A percentile compares a stretch with the other conserved stretches of the same genome.
Evolutionary conservation across 1,140 invertebrate species (phyloP).

Genomic region (Galleria mellonella): DNA sequence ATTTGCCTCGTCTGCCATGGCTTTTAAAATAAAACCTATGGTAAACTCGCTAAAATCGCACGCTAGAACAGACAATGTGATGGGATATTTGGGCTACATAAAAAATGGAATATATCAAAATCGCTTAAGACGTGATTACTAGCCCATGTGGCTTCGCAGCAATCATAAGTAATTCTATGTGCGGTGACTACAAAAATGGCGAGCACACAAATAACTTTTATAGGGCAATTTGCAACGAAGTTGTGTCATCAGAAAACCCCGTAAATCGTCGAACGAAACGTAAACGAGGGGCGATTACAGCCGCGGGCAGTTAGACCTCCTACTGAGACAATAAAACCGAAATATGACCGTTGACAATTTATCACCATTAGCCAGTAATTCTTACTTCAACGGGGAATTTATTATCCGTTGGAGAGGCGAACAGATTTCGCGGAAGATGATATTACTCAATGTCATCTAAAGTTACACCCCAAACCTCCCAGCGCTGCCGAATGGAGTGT

Average conservation of each 20-base stretch:
- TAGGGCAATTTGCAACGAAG: conserved; percentile 48
- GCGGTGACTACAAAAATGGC: conserved; percentile 24
- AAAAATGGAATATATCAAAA: too few species aligned
- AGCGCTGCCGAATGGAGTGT: neutral
- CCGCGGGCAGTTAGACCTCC: conserved; percentile 19
- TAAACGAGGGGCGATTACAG: conserved; percentile 38
- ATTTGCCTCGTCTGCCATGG: too few species aligned
- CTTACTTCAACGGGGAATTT: conserved; percentile 31
- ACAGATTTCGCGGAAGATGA: conserved; percentile 22
- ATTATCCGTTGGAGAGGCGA: conserved; percentile 27
- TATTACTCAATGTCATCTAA: conserved; percentile 31
- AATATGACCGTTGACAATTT: conserved; percentile 35
- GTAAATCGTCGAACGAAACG: conserved; percentile 46
- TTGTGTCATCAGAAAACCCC: conserved; percentile 51
- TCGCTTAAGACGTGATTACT: too few species aligned
- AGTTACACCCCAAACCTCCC: conserved; percentile 11
- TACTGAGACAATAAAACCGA: conserved; percentile 40
- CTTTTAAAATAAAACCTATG: too few species aligned
- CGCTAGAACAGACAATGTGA: too few species aligned
- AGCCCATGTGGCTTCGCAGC: neutral
- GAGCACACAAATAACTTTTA: conserved; percentile 58
- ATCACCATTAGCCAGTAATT: conserved; percentile 36
- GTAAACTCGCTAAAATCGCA: too few species aligned
- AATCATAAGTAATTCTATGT: neutral
- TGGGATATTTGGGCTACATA: too few species aligned